Base-by-base conservation (phyloP, 2,888 invertebrate genomes). In the Tetropium fuscum region DNA sequence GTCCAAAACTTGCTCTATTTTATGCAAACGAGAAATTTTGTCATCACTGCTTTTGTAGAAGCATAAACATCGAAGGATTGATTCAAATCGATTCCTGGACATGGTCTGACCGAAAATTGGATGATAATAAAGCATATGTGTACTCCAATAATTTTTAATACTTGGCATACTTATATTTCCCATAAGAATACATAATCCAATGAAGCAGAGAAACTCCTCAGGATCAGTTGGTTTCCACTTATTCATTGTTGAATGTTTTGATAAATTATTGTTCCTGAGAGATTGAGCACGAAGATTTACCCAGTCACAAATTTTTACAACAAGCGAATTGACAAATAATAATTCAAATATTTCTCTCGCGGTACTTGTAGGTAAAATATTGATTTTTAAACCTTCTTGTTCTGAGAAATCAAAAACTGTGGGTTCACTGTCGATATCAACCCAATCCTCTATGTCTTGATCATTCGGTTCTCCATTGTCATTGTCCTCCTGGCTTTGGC, bases 11-110 rank as follows among this genome's bases (percentile, higher is more conserved):
- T 60, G 43, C 7, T 34, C 19, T 34, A 60, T 55, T 40, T 54
- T 60, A 22, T 60, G 44, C 25, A 60, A 55, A 15, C 56, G 57
- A 10, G 49, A 43, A 36, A 44, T 34, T 36, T 41, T 55, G 8
- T 44, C 55, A 38, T 60, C 60, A 27, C 45, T 36, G 7, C 30
- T 20, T 13, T 43, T 49, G 18, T 49, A 49, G 18, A 54, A 60
- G 32, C 60, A 55, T 18, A 60, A 34, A 44, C 44, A 36, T 30
- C 60, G 43, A 10, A 60, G 36, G 32, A 55, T 60, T 16, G 15
- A 8, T 32, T 54, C 43, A 30, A 45, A 30, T 30, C 45, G 7
- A 30, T 45, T 45, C 3, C 45, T 13, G 2, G 30, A 13, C 45
- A 45, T 30, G 6, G 3, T 30, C 32, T 30, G 30, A 3, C 30